Conservation (phyloP, 2,797 vertebrate genomes). For the Martes flavigula region DNA sequence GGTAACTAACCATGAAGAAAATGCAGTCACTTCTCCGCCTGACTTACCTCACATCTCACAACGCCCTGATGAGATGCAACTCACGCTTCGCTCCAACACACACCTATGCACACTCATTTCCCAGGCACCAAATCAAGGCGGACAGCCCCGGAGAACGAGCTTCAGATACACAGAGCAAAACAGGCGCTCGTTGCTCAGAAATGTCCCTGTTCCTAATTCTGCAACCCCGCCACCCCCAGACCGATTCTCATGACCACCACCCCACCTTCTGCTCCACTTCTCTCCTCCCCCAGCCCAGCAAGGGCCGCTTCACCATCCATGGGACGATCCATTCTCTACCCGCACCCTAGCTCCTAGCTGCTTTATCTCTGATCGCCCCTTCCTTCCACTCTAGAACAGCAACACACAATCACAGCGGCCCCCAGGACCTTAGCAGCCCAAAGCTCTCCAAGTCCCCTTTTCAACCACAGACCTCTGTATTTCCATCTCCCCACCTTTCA, state of each 20-base stretch:
- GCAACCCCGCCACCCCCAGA: no score
- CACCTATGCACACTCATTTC: neutral
- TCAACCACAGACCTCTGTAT: neutral
- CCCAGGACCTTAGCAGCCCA: neutral
- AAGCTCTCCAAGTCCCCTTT: neutral
- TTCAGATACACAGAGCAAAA: neutral
- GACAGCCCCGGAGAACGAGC: neutral
- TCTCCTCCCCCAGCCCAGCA: neutral
- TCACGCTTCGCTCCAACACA: neutral
- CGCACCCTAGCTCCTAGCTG: neutral
- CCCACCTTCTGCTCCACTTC: neutral
- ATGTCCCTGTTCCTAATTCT: neutral
- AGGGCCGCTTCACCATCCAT: fast-evolving
- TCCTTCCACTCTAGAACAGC: neutral
- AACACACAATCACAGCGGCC: fast-evolving
- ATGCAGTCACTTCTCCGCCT: neutral
- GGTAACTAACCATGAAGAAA: neutral
- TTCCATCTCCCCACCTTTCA: neutral
- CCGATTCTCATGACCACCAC: fast-evolving
- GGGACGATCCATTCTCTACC: neutral
- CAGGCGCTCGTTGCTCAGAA: neutral
- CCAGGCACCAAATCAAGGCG: neutral
- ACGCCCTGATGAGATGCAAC: neutral
- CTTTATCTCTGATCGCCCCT: neutral
- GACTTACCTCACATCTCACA: neutral